Evolutionary conservation across 2,797 vertebrate species (phyloP).

Genomic region (Distichodus sexfasciatus): DNA sequence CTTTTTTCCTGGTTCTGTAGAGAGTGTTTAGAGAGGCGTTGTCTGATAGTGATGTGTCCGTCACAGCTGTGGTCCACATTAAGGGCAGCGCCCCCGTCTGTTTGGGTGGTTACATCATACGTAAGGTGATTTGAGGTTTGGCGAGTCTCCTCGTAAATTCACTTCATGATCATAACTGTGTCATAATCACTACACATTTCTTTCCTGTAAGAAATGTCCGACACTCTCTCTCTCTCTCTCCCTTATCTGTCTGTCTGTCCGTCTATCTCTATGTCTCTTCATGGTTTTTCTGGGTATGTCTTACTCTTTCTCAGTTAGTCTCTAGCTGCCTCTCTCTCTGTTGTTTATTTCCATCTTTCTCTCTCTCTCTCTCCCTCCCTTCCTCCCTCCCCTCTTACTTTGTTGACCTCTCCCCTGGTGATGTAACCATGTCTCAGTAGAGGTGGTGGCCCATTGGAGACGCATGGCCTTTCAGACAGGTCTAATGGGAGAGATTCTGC

Average conservation of each 20-base stretch:
- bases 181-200: background rate
- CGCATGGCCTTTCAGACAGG: conserved; percentile 48
- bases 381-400: too few species aligned
- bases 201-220: background rate
- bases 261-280: too few species aligned
- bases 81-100: too few species aligned
- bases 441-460: conserved; percentile 45
- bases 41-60: too few species aligned
- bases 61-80: too few species aligned
- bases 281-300: too few species aligned
- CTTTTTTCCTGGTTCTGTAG: too few species aligned
- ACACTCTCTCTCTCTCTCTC: background rate
- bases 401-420: conserved; percentile 36
- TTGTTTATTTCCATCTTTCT: background rate
- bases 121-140: too few species aligned
- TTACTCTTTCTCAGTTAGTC: too few species aligned
- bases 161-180: conserved; percentile 4
- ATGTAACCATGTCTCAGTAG: conserved; percentile 48
- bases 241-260: background rate
- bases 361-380: background rate
- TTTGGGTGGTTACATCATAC: too few species aligned
- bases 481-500: conserved; percentile 36
- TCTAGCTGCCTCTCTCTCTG: background rate
- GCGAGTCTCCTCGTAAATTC: too few species aligned
- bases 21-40: too few species aligned